These are phyloP conservation scores for Acipenser ruthenus DNA, from an alignment of 2,797 vertebrate genomes.

Conservation along the genomic window DNA sequence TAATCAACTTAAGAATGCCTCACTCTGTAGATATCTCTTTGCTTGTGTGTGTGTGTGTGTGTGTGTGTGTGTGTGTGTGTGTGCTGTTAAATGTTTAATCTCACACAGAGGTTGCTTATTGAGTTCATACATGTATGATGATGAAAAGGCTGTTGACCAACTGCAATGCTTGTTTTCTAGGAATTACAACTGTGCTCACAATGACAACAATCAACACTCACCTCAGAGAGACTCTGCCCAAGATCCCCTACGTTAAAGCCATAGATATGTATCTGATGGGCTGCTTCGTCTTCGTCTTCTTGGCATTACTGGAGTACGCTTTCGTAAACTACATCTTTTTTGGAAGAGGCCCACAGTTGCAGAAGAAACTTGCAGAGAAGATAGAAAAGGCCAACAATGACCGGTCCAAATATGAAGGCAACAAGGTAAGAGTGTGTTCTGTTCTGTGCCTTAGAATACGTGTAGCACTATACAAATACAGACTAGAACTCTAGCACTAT, in stretches of 20 bases:
- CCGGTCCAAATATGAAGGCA: constrained; percentile 58
- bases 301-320: too few species aligned
- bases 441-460: too few species aligned
- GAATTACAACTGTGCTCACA: not conserved
- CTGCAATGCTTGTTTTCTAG: not conserved
- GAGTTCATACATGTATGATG: too few species aligned
- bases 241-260: too few species aligned
- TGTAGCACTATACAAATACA: not conserved
- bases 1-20: too few species aligned
- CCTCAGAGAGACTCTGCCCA: too few species aligned
- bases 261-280: too few species aligned
- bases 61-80: not conserved
- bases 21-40: too few species aligned
- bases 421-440: constrained; percentile 46
- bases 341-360: constrained; percentile 68
- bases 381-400: constrained; percentile 62
- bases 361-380: constrained; percentile 69
- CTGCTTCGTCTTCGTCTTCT: too few species aligned
- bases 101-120: constrained; percentile 7
- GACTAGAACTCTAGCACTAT: too few species aligned
- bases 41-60: not conserved
- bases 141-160: too few species aligned
- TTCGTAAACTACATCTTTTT: constrained; percentile 75
- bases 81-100: not conserved
- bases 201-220: too few species aligned